Evolutionary conservation across 2,888 invertebrate genomes (phyloP).

Genomic region (Nipponacmea schrenckii): DNA sequence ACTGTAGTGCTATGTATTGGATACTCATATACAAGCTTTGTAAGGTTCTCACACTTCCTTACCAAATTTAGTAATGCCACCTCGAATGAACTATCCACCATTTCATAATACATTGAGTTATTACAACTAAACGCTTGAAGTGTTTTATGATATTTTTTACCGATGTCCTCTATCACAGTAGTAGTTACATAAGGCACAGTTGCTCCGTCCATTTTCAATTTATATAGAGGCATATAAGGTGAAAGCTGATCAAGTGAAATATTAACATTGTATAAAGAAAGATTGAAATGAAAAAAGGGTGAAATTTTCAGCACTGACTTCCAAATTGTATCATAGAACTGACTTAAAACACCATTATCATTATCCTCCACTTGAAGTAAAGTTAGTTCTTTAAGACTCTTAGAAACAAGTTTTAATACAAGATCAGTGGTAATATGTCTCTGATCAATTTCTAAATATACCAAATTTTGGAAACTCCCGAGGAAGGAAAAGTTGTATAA

Average conservation of each 20-base stretch:
- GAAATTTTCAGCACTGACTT: background rate
- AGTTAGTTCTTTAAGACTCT: background rate
- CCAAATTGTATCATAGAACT: background rate
- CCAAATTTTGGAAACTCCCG: background rate
- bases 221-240: background rate
- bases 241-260: background rate
- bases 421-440: background rate
- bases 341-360: background rate
- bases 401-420: background rate
- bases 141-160: background rate
- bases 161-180: background rate
- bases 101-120: background rate
- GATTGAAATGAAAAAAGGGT: background rate
- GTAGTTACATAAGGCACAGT: background rate
- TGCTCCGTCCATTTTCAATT: background rate
- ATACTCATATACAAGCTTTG: constrained; percentile 12
- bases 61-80: constrained; percentile 13
- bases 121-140: background rate
- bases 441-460: background rate
- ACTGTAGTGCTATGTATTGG: constrained; percentile 14
- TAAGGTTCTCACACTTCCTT: constrained; percentile 8
- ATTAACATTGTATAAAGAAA: background rate
- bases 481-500: too few species aligned
- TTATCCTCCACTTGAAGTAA: background rate
- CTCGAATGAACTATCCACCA: constrained; percentile 1